These are phyloP conservation scores for Rutilus rutilus DNA, from an alignment of 2,113 vertebrate genomes.

Conservation along the genomic window DNA sequence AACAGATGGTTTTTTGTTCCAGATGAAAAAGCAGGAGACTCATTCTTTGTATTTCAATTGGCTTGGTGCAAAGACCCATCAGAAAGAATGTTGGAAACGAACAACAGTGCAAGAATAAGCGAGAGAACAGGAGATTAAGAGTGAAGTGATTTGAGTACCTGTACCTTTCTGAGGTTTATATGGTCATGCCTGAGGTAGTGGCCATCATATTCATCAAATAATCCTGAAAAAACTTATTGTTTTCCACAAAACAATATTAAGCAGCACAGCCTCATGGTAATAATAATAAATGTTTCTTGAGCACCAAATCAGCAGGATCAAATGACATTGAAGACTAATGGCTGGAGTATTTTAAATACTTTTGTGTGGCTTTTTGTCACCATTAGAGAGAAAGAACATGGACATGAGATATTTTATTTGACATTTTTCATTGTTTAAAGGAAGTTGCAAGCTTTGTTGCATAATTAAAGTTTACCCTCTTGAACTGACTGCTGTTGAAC, in stretches of 20 bases:
- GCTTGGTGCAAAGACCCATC: slow-evolving; percentile 3
- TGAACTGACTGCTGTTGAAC: neutral
- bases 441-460: neutral
- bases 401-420: neutral
- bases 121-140: neutral
- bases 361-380: neutral
- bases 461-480: neutral
- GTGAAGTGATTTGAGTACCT: slow-evolving; percentile 1
- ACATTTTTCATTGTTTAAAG: neutral
- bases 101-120: neutral
- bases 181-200: neutral
- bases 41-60: neutral
- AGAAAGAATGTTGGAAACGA: neutral
- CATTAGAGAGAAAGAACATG: neutral
- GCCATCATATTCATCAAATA: neutral
- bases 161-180: neutral
- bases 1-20: slow-evolving; percentile 49
- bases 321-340: neutral
- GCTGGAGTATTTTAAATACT: neutral
- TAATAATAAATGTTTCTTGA: neutral
- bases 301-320: neutral
- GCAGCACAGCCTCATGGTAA: neutral
- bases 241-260: neutral
- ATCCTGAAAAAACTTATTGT: neutral
- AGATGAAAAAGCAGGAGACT: slow-evolving; percentile 49